These are phyloP conservation scores for Hydra vulgaris DNA, from an alignment of 30 jellyfish, hydroid and myxozoan species.

Conservation along the genomic window DNA sequence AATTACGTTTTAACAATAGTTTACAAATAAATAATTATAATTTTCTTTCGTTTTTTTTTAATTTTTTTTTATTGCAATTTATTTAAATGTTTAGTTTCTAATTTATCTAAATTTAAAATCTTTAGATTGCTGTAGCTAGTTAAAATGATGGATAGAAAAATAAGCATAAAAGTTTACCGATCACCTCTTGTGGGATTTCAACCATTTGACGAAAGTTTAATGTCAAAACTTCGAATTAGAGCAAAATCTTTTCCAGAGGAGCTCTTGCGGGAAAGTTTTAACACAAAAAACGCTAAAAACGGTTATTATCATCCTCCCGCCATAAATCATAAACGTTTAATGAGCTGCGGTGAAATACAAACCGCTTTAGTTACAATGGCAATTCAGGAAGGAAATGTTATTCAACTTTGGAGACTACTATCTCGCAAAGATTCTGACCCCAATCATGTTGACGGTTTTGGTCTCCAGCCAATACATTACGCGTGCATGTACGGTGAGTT, in stretches of 20 bases:
- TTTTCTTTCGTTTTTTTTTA: no score
- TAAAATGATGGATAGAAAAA: no score
- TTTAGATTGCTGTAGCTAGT: no score
- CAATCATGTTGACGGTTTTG: slow-evolving; percentile 52
- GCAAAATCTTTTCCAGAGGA: slow-evolving; percentile 27
- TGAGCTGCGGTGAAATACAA: slow-evolving; percentile 44
- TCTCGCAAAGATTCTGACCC: slow-evolving; percentile 32
- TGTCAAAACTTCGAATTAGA: not conserved
- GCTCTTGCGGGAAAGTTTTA: slow-evolving; percentile 10
- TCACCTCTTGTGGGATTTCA: no score
- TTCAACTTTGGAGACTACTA: slow-evolving; percentile 43
- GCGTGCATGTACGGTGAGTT: slow-evolving; percentile 61
- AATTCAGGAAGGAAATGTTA: slow-evolving; percentile 28
- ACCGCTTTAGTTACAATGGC: slow-evolving; percentile 46
- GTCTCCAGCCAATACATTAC: slow-evolving; percentile 65
- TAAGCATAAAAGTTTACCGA: no score
- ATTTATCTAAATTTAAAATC: no score
- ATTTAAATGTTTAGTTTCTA: no score
- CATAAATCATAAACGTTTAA: slow-evolving; percentile 2
- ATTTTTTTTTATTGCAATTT: no score
- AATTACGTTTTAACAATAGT: no score
- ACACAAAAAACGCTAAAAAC: not conserved
- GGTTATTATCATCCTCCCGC: not conserved
- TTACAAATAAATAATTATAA: no score
- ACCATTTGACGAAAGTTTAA: not conserved